Percentiles rank a stretch among this genome's conserved stretches.
Evolutionary conservation across 53 echinoderm and acorn worm species (phyloP).

Genomic region (Holothuria scabra): DNA sequence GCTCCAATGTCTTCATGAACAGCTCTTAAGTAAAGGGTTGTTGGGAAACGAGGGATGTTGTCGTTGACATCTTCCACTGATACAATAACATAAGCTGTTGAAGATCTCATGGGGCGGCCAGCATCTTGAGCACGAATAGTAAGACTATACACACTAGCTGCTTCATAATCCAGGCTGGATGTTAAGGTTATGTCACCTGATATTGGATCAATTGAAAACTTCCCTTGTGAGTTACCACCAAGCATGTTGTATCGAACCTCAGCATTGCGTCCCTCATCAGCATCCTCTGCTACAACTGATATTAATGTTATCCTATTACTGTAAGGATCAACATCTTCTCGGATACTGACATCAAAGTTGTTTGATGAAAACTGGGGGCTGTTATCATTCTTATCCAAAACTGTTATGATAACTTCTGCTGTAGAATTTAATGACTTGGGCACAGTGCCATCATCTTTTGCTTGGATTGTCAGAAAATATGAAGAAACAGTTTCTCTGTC

Average conservation of each 20-base stretch:
- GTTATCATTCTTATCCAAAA: slow-evolving; percentile 92
- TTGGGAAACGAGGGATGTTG: slow-evolving; percentile 81
- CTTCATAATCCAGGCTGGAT: slow-evolving; percentile 77
- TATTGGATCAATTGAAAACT: slow-evolving; percentile 84
- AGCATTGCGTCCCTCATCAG: slow-evolving; percentile 80
- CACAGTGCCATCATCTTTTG: slow-evolving; percentile 79
- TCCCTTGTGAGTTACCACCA: slow-evolving; percentile 85
- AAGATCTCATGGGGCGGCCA: slow-evolving; percentile 77
- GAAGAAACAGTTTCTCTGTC: slow-evolving; percentile 73
- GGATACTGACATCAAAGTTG: slow-evolving; percentile 80
- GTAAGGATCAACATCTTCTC: slow-evolving; percentile 75
- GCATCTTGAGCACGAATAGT: slow-evolving; percentile 92
- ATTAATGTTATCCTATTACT: slow-evolving; percentile 54
- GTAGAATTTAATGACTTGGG: slow-evolving; percentile 77
- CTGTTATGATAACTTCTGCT: slow-evolving; percentile 73
- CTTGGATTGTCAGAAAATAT: slow-evolving; percentile 73
- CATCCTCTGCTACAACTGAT: slow-evolving; percentile 82
- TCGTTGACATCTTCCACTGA: slow-evolving; percentile 94
- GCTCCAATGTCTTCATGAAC: slow-evolving; percentile 86
- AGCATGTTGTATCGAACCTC: slow-evolving; percentile 90
- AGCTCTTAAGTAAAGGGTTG: slow-evolving; percentile 73
- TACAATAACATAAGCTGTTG: slow-evolving; percentile 83
- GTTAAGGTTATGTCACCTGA: slow-evolving; percentile 83
- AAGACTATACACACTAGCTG: slow-evolving; percentile 68
- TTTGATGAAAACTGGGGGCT: slow-evolving; percentile 80